Conservation (phyloP, 1,140 invertebrate genomes). For the Amphibalanus amphitrite region DNA sequence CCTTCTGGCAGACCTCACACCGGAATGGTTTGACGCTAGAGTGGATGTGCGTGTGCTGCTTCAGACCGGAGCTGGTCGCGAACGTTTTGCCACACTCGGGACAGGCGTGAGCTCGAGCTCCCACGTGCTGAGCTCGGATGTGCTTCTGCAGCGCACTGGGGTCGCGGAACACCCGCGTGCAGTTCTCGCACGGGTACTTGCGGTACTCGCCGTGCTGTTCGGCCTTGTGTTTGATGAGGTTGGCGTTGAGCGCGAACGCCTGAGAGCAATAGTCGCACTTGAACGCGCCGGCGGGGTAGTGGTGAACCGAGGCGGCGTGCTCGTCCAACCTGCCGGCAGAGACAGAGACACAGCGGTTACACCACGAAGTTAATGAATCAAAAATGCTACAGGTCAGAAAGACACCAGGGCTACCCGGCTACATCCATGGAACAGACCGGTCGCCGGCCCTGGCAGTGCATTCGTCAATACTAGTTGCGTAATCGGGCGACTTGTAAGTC, state of each 20-base stretch:
- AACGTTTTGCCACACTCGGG: slow-evolving; percentile 97
- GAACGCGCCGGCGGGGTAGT: slow-evolving; percentile 54
- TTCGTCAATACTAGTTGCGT: too few relatives aligned
- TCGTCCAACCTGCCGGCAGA: slow-evolving; percentile 48
- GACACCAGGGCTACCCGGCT: too few relatives aligned
- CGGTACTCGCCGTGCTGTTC: slow-evolving; percentile 26
- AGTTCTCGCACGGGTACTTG: slow-evolving; percentile 85
- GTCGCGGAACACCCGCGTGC: slow-evolving; percentile 79
- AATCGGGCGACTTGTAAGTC: too few relatives aligned
- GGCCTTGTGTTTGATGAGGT: slow-evolving; percentile 63
- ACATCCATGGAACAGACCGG: too few relatives aligned
- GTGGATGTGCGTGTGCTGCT: slow-evolving; percentile 99
- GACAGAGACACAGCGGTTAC: too few relatives aligned
- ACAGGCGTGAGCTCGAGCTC: slow-evolving; percentile 84
- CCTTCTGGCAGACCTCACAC: slow-evolving; percentile 72
- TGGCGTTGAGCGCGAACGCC: slow-evolving; percentile 59
- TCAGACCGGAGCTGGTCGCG: slow-evolving; percentile 87
- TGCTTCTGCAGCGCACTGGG: slow-evolving; percentile 89
- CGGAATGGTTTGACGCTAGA: slow-evolving; percentile 95
- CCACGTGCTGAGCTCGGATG: slow-evolving; percentile 81
- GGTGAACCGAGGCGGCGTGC: slow-evolving; percentile 55
- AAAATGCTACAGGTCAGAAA: too few relatives aligned
- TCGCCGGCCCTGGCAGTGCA: too few relatives aligned
- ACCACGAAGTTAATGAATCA: too few relatives aligned
- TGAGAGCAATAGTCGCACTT: slow-evolving; percentile 67